phyloP scores from a whole-genome alignment of 2,113 vertebrate genomes.

The Collichthys lucidus region DNA sequence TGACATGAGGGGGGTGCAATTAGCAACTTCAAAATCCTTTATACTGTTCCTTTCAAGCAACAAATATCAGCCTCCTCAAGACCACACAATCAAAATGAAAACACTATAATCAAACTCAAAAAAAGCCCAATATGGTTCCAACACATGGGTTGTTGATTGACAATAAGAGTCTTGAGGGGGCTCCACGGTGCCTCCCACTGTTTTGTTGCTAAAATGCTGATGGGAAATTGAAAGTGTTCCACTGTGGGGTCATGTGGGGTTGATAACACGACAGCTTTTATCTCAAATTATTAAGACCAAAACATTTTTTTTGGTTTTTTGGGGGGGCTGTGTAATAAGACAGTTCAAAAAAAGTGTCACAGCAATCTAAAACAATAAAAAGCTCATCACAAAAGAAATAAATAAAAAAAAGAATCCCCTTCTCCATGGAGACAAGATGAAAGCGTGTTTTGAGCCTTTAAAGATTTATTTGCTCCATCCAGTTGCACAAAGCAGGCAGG shows the following conservation, averaged over 20 bases:
- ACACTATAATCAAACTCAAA: too few species aligned
- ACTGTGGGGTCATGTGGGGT: conserved; percentile 7
- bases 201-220: conserved; percentile 17
- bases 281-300: neutral
- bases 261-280: conserved; percentile 2
- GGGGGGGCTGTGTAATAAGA: neutral
- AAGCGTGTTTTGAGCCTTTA: conserved; percentile 25
- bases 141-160: conserved; percentile 21
- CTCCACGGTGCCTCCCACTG: neutral
- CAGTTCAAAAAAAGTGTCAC: conserved; percentile 12
- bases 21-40: too few species aligned
- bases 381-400: conserved; percentile 34
- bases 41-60: too few species aligned
- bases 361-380: conserved; percentile 23
- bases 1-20: too few species aligned
- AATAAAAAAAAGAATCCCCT: neutral
- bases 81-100: too few species aligned
- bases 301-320: neutral
- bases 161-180: conserved; percentile 10
- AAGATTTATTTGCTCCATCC: conserved; percentile 8
- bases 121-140: too few species aligned
- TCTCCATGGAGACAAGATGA: conserved; percentile 8
- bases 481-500: conserved; percentile 12
- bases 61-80: too few species aligned
- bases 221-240: conserved; percentile 11